Percentiles rank a stretch among this genome's conserved stretches.
Conservation (phyloP, 2,113 vertebrate species). For the Misgurnus mizolepis region DNA sequence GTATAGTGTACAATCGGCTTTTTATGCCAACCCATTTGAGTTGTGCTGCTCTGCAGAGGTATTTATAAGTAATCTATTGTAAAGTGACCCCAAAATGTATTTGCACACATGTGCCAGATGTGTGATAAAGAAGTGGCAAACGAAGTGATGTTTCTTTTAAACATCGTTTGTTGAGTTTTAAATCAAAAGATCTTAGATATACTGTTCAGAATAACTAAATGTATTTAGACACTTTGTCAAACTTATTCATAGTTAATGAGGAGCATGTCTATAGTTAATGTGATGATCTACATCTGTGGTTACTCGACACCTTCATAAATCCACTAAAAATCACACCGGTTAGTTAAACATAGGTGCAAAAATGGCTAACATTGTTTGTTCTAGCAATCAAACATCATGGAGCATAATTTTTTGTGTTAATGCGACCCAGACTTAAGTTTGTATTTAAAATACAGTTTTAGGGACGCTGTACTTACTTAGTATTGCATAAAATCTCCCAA, state of each 20-base stretch:
- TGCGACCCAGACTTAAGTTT: not conserved
- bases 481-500: not conserved
- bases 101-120: not conserved
- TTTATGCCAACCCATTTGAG: not conserved
- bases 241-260: no score
- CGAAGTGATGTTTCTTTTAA: no score
- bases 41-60: no score
- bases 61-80: no score
- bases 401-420: not conserved
- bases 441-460: not conserved
- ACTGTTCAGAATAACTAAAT: no score
- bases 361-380: not conserved
- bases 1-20: not conserved
- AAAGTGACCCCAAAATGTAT: slow-evolving; percentile 1
- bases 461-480: not conserved
- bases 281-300: no score
- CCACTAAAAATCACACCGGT: not conserved
- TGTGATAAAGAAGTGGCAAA: not conserved
- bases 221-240: no score
- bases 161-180: no score
- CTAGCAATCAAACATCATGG: no score
- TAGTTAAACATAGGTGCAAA: not conserved
- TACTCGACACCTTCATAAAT: no score
- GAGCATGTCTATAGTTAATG: no score
- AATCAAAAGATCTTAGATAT: no score